Percentiles rank a stretch among this genome's conserved stretches.
Conservation (phyloP, 2,113 vertebrate species). For the Pithys albifrons region DNA sequence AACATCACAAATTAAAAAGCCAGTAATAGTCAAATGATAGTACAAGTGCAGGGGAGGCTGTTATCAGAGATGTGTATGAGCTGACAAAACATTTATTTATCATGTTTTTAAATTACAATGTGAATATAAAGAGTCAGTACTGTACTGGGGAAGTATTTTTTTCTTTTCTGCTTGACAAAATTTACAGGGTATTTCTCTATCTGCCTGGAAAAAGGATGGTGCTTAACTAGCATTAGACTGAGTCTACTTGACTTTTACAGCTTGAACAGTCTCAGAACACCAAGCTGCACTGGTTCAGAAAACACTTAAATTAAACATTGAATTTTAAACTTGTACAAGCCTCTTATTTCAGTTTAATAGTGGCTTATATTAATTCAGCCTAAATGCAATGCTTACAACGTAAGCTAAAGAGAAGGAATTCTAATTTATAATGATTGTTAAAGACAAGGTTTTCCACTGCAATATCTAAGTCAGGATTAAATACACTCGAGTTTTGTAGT, state of each 20-base stretch:
- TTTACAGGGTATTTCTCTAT: not conserved
- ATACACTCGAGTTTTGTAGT: accelerated
- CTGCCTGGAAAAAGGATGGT: not conserved
- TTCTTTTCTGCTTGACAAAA: not conserved
- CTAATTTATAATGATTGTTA: not conserved
- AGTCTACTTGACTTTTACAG: not conserved
- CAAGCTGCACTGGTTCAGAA: not conserved
- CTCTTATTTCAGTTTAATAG: not conserved
- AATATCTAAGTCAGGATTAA: not conserved
- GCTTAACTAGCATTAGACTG: not conserved
- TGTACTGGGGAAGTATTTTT: not conserved
- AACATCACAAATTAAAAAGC: not conserved
- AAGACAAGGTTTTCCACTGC: not conserved
- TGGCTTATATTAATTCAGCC: not conserved
- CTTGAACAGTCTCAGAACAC: not conserved
- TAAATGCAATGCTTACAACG: not conserved
- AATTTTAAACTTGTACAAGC: not conserved
- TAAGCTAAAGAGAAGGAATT: not conserved
- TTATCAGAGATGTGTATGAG: not conserved
- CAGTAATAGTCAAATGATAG: no score
- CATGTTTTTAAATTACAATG: not conserved
- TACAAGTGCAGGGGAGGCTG: not conserved
- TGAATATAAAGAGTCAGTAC: not conserved
- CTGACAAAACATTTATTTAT: not conserved
- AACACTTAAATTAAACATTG: not conserved